A percentile compares a stretch with the other conserved stretches of the same genome.
Evolutionary conservation across 2,113 vertebrate species (phyloP).

Genomic region (Verasper variegatus): DNA sequence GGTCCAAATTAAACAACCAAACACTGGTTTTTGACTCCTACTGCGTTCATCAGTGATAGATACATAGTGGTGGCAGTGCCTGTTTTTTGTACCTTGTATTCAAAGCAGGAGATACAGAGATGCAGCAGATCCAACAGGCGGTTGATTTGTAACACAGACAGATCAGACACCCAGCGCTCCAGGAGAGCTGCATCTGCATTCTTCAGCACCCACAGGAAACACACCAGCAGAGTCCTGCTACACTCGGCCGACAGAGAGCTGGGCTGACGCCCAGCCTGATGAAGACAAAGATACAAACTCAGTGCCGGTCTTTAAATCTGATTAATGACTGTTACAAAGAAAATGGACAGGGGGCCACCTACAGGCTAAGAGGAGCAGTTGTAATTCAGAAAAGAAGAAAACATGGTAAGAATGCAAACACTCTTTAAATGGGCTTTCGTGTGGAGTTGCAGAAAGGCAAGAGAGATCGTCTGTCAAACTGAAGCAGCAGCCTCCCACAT

Average conservation of each 20-base stretch:
- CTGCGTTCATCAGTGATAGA: background rate
- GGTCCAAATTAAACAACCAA: background rate
- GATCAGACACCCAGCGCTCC: conserved; percentile 89
- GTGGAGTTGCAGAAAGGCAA: conserved; percentile 6
- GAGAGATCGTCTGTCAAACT: conserved; percentile 22
- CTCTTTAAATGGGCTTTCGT: conserved; percentile 16
- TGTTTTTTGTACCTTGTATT: conserved; percentile 87
- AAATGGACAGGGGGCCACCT: conserved; percentile 56
- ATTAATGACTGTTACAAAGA: conserved; percentile 30
- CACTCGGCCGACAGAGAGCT: conserved; percentile 87
- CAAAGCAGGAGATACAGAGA: conserved; percentile 90
- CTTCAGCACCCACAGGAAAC: conserved; percentile 92
- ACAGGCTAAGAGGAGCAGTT: conserved; percentile 51
- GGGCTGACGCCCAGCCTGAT: conserved; percentile 84
- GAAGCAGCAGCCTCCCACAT: conserved; percentile 48
- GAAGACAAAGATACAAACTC: conserved; percentile 54
- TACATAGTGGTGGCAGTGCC: background rate
- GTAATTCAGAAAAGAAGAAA: conserved; percentile 5
- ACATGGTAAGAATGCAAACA: conserved; percentile 29
- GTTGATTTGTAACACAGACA: conserved; percentile 88
- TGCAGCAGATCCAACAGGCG: conserved; percentile 89
- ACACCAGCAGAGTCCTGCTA: conserved; percentile 89
- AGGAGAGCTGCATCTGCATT: conserved; percentile 86
- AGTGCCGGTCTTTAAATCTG: conserved; percentile 33
- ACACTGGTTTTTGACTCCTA: background rate